phyloP scores from a whole-genome alignment of 1,140 invertebrate species.

The Papilio machaon region DNA sequence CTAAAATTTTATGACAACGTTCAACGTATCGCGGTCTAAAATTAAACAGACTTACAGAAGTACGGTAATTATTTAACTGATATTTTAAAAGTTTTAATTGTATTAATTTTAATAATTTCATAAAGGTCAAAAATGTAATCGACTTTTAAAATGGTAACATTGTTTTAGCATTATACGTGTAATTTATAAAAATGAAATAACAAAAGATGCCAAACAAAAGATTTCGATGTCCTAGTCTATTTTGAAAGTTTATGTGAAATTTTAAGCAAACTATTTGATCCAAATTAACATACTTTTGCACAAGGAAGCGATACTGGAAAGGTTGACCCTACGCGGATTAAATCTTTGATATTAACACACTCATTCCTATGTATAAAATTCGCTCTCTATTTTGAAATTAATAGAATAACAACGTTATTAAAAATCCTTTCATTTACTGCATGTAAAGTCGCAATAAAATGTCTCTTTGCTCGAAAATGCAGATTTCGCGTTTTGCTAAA shows the following conservation, averaged over 20 bases:
- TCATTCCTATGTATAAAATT: not conserved
- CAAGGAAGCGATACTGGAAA: not conserved
- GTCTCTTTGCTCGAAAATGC: too few relatives aligned
- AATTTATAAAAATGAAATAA: not conserved
- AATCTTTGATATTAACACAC: conserved; percentile 1
- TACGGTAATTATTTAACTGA: not conserved
- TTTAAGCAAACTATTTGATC: not conserved
- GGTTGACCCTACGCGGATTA: not conserved
- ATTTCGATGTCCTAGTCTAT: not conserved
- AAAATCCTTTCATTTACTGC: not conserved
- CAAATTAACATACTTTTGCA: conserved; percentile 9
- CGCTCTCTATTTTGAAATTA: not conserved
- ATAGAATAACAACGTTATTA: not conserved
- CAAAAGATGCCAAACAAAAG: not conserved
- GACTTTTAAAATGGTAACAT: not conserved
- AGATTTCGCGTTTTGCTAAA: too few relatives aligned
- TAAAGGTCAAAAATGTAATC: too few relatives aligned
- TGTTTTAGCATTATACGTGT: not conserved
- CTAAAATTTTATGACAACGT: conserved; percentile 3
- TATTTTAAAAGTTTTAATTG: not conserved
- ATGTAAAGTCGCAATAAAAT: too few relatives aligned
- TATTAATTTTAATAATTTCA: not conserved
- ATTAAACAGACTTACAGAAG: not conserved
- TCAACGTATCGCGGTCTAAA: not conserved
- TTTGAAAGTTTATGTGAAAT: not conserved